Conservation (phyloP, 2,888 invertebrate species). For the Clostera curtula region DNA sequence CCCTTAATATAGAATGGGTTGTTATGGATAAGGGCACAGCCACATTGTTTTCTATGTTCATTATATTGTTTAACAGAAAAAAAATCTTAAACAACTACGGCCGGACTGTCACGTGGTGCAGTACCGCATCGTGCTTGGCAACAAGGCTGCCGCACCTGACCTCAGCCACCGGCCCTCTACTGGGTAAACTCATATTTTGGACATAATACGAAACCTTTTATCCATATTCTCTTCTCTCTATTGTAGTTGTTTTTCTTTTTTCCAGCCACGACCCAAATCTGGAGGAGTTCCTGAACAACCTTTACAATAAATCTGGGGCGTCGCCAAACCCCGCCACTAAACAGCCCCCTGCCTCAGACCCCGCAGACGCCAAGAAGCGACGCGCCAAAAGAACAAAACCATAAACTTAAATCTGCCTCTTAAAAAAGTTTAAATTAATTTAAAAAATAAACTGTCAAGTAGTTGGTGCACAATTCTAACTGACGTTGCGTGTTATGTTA, state of each 20-base stretch:
- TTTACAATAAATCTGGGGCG: slow-evolving; percentile 80
- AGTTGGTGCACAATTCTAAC: slow-evolving; percentile 21
- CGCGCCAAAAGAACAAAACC: slow-evolving; percentile 60
- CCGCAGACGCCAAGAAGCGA: slow-evolving; percentile 44
- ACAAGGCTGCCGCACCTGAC: slow-evolving; percentile 67
- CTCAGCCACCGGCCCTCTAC: slow-evolving; percentile 39
- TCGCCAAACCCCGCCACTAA: slow-evolving; percentile 34
- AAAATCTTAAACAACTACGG: slow-evolving; percentile 81
- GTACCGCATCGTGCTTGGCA: slow-evolving; percentile 87
- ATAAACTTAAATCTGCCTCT: slow-evolving; percentile 21
- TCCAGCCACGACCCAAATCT: slow-evolving; percentile 82
- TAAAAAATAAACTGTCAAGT: slow-evolving; percentile 19
- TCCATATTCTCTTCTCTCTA: neutral
- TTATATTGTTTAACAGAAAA: slow-evolving; percentile 46
- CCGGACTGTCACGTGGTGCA: slow-evolving; percentile 95
- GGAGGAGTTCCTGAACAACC: slow-evolving; percentile 86
- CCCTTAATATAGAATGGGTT: too few species aligned
- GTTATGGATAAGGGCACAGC: too few species aligned
- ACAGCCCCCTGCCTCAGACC: slow-evolving; percentile 25
- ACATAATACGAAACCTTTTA: neutral
- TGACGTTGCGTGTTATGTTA: too few species aligned
- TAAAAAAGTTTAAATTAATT: slow-evolving; percentile 8
- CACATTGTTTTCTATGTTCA: too few species aligned
- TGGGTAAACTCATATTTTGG: slow-evolving; percentile 26
- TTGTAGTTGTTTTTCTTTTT: slow-evolving; percentile 2